phyloP scores from a whole-genome alignment of 2,888 invertebrate species.

The Synanthedon andrenaeformis region DNA sequence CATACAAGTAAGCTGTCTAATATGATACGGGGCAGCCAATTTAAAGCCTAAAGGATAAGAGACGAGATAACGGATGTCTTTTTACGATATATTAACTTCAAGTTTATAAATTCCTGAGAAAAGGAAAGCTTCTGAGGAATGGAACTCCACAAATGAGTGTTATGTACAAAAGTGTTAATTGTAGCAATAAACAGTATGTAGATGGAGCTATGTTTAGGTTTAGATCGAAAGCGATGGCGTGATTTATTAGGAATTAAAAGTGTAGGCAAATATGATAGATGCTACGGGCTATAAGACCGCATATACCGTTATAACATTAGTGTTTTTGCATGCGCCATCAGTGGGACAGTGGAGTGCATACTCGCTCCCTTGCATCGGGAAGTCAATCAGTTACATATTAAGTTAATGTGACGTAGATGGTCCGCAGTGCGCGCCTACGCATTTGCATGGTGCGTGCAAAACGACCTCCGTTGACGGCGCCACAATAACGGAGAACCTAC shows the following conservation, averaged over 20 bases:
- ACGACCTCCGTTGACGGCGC: constrained; percentile 25
- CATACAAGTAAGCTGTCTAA: no score
- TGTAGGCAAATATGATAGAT: constrained; percentile 15
- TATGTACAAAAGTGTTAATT: no score
- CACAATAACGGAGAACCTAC: constrained; percentile 31
- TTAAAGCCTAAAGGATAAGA: no score
- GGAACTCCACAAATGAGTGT: no score
- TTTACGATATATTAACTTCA: no score
- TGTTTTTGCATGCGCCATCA: constrained; percentile 60
- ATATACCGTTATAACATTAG: constrained; percentile 57
- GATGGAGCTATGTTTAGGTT: constrained; percentile 23
- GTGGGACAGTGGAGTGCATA: constrained; percentile 53
- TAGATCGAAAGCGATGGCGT: constrained; percentile 27
- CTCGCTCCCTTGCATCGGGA: constrained; percentile 40
- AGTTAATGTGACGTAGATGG: constrained; percentile 61
- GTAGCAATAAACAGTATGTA: no score
- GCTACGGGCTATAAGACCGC: constrained; percentile 34
- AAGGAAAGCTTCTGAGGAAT: no score
- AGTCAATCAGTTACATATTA: constrained; percentile 68
- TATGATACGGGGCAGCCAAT: no score
- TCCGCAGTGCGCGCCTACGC: constrained; percentile 33
- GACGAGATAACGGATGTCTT: no score
- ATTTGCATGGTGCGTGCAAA: constrained; percentile 47
- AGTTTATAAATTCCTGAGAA: no score
- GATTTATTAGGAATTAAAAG: constrained; percentile 33